These are phyloP conservation scores for Lacerta bilineata DNA, from an alignment of 2,797 vertebrate genomes.

Conservation along the genomic window DNA sequence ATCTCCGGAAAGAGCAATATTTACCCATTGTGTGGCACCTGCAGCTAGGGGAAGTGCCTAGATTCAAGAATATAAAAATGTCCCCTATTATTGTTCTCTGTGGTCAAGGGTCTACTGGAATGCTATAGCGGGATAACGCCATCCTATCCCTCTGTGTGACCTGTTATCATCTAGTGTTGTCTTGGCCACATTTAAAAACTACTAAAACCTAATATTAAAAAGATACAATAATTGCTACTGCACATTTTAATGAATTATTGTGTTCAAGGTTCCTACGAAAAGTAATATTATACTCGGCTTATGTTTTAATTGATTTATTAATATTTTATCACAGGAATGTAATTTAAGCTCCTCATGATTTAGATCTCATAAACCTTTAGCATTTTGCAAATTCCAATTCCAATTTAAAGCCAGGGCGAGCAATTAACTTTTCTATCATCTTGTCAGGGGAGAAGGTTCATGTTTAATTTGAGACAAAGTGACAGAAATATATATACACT, in stretches of 20 bases:
- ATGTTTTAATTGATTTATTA: conserved; percentile 92
- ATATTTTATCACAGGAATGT: conserved; percentile 91
- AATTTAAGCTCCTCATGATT: conserved; percentile 91
- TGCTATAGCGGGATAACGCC: conserved; percentile 68
- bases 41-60: conserved; percentile 11
- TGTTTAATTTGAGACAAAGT: conserved; percentile 91
- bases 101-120: conserved; percentile 72
- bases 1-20: background rate
- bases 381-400: conserved; percentile 92
- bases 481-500: conserved; percentile 90
- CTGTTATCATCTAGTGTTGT: conserved; percentile 80
- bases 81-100: background rate
- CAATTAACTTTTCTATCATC: conserved; percentile 92
- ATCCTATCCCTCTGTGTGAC: conserved; percentile 73
- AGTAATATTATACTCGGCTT: conserved; percentile 91
- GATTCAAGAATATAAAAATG: conserved; percentile 43
- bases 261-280: conserved; percentile 85
- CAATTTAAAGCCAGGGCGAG: conserved; percentile 89
- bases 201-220: conserved; percentile 87
- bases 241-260: conserved; percentile 89
- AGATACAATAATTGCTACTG: conserved; percentile 89
- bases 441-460: conserved; percentile 89
- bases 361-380: conserved; percentile 91
- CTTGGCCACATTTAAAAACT: conserved; percentile 80
- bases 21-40: background rate